Conservation (phyloP, 1,140 invertebrate species). For the Caerostris darwini region DNA sequence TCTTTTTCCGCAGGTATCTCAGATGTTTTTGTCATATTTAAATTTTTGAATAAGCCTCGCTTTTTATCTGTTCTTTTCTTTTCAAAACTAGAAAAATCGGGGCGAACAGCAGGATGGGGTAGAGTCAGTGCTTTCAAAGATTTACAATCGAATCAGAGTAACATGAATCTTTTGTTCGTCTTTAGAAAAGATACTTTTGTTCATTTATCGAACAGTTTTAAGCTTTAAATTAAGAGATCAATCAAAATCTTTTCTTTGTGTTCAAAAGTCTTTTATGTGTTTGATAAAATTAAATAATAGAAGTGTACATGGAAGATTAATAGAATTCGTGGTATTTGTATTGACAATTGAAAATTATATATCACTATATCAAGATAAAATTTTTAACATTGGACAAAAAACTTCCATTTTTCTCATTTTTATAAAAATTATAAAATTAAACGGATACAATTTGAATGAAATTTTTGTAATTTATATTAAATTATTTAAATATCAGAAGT, state of each 20-base stretch:
- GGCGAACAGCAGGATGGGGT: background rate
- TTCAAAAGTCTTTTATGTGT: background rate
- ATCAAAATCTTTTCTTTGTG: background rate
- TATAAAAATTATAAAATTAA: no score
- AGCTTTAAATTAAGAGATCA: conserved; percentile 16
- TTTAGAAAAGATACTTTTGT: background rate
- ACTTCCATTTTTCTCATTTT: no score
- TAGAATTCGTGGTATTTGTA: background rate
- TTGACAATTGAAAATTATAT: background rate
- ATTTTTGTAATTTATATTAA: no score
- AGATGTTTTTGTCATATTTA: background rate
- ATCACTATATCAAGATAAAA: no score
- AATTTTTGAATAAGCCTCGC: background rate
- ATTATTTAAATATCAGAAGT: no score
- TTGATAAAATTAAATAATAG: background rate
- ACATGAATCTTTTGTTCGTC: background rate
- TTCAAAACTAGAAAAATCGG: background rate
- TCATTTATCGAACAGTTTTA: background rate
- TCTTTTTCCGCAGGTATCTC: background rate
- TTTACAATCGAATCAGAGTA: background rate
- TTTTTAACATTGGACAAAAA: no score
- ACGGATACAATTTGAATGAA: no score
- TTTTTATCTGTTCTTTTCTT: background rate
- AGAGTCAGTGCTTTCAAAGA: background rate
- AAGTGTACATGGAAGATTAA: background rate